Conservation (phyloP, 2,888 invertebrate species). For the Aspidiotus rigidus region DNA sequence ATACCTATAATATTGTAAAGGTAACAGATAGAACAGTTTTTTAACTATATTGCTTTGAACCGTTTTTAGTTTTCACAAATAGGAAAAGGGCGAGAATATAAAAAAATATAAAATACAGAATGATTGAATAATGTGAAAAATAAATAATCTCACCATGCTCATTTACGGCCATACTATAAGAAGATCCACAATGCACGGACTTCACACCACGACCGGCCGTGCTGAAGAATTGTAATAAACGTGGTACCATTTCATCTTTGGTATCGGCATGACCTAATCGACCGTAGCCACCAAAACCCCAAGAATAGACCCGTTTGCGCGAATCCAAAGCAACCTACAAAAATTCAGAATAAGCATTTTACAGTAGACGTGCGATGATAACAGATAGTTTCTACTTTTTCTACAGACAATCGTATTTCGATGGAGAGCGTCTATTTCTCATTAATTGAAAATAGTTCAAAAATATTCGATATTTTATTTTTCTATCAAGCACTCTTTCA, state of each 20-base stretch:
- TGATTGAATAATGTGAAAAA: no score
- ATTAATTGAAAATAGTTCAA: no score
- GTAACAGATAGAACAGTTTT: background rate
- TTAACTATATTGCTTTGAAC: no score
- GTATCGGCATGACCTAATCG: conserved; percentile 86
- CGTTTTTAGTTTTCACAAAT: no score
- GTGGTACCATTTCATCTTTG: conserved; percentile 78
- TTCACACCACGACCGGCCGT: conserved; percentile 73
- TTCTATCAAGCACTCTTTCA: no score
- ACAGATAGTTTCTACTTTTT: no score
- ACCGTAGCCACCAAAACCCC: conserved; percentile 94
- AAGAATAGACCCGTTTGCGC: conserved; percentile 79
- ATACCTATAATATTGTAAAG: no score
- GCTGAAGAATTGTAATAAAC: conserved; percentile 82
- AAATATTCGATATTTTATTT: no score
- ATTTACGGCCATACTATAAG: conserved; percentile 76
- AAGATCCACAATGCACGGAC: conserved; percentile 72
- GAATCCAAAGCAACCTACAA: conserved; percentile 71
- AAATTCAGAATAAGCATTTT: conserved; percentile 13
- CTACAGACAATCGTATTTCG: no score
- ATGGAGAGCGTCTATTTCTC: no score
- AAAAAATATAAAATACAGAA: no score
- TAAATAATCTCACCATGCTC: conserved; percentile 51
- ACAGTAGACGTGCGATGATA: background rate
- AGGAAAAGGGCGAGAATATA: no score